Evolutionary conservation across 30 jellyfish, hydroid and myxozoan species (phyloP).

Genomic region (Mastigias papua): DNA sequence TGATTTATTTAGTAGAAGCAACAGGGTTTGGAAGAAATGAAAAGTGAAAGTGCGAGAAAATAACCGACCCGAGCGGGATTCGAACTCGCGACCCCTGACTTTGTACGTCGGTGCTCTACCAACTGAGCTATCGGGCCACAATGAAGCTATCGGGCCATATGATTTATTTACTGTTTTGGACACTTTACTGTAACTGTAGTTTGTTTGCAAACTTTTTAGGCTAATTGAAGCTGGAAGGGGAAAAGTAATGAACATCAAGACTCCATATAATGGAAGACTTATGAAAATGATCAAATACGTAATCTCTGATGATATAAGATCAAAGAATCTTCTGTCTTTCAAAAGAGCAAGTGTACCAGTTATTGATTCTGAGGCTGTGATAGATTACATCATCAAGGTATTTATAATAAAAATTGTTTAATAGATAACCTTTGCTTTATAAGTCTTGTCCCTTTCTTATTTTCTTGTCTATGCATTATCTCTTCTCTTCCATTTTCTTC

Average conservation of each 20-base stretch:
- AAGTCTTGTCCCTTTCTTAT: too few species aligned
- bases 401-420: not conserved
- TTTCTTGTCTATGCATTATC: too few species aligned
- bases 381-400: slow-evolving; percentile 16
- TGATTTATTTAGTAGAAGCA: too few species aligned
- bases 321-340: not conserved
- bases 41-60: too few species aligned
- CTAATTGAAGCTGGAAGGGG: slow-evolving; percentile 86
- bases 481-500: too few species aligned
- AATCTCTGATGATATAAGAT: slow-evolving; percentile 9
- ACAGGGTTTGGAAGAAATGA: too few species aligned
- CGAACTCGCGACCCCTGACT: too few species aligned
- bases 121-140: too few species aligned
- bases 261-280: slow-evolving; percentile 48
- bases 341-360: slow-evolving; percentile 26
- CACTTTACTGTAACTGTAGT: not conserved
- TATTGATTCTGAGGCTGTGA: not conserved
- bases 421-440: not conserved
- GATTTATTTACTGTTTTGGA: too few species aligned
- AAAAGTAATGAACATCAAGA: slow-evolving; percentile 30
- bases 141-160: too few species aligned
- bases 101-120: too few species aligned
- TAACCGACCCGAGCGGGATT: too few species aligned
- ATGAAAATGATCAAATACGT: slow-evolving; percentile 34
- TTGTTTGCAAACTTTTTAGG: slow-evolving; percentile 10